Evolutionary conservation across 2,888 invertebrate species (phyloP).

Genomic region (Synergus gifuensis): DNA sequence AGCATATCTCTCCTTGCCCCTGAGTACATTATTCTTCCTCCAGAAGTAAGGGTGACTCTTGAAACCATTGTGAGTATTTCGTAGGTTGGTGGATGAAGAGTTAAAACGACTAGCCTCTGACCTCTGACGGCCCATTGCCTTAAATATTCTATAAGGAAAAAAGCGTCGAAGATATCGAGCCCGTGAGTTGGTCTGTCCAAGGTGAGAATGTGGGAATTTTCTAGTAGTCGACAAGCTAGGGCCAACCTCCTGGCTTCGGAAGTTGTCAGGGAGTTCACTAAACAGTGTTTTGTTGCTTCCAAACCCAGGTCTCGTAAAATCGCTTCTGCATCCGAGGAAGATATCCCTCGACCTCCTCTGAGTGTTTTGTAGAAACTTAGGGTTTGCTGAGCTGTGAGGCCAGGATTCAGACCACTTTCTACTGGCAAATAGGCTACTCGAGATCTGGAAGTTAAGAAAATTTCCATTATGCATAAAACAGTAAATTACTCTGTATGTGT

Average conservation of each 20-base stretch:
- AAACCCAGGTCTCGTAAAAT: constrained; percentile 95
- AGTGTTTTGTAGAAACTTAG: constrained; percentile 90
- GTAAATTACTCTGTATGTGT: no score
- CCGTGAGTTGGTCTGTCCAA: constrained; percentile 93
- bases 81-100: constrained; percentile 95
- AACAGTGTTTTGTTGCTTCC: constrained; percentile 92
- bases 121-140: constrained; percentile 92
- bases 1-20: constrained; percentile 94
- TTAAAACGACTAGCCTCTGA: constrained; percentile 90
- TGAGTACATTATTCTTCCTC: constrained; percentile 94
- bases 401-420: constrained; percentile 88
- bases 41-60: constrained; percentile 91
- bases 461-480: neutral
- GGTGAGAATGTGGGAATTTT: constrained; percentile 91
- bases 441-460: constrained; percentile 75
- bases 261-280: constrained; percentile 90
- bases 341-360: constrained; percentile 82
- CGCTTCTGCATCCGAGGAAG: constrained; percentile 85
- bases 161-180: constrained; percentile 97
- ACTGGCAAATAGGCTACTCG: constrained; percentile 88
- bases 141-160: constrained; percentile 95
- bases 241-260: constrained; percentile 93
- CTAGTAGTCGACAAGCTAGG: constrained; percentile 92
- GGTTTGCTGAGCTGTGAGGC: constrained; percentile 94
- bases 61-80: constrained; percentile 97